phyloP scores from a whole-genome alignment of 2,113 vertebrate genomes.

The Eudorcas thomsonii region DNA sequence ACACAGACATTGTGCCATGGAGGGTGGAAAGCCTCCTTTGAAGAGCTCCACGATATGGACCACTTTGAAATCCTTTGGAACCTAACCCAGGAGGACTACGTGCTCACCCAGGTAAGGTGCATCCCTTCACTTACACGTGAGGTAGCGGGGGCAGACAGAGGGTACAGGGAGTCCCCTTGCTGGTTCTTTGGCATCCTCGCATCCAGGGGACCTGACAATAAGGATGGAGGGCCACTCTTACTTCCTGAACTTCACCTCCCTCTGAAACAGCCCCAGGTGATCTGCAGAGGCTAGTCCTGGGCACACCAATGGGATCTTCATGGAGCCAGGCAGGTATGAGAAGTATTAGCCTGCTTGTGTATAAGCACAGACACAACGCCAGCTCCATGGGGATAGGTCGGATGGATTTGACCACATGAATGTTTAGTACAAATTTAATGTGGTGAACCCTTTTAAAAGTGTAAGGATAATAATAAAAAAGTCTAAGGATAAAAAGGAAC shows the following conservation, averaged over 20 bases:
- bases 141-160: fast-evolving
- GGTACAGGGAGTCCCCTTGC: fast-evolving
- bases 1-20: slow-evolving; percentile 52
- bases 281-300: neutral
- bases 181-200: neutral
- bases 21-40: slow-evolving; percentile 70
- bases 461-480: neutral
- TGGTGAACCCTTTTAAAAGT: neutral
- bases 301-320: neutral
- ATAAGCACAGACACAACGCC: neutral
- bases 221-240: fast-evolving
- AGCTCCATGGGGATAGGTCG: neutral
- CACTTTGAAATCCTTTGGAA: slow-evolving; percentile 84
- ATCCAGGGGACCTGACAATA: neutral
- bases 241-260: neutral
- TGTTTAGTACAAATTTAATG: neutral
- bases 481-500: neutral
- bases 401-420: neutral
- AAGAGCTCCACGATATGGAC: slow-evolving; percentile 71
- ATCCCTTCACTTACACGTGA: fast-evolving
- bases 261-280: neutral
- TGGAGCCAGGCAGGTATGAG: neutral
- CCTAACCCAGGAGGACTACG: slow-evolving; percentile 57
- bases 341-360: neutral
- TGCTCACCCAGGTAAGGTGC: slow-evolving; percentile 80